phyloP scores from a whole-genome alignment of 2,888 invertebrate genomes.

The Merodon equestris region DNA sequence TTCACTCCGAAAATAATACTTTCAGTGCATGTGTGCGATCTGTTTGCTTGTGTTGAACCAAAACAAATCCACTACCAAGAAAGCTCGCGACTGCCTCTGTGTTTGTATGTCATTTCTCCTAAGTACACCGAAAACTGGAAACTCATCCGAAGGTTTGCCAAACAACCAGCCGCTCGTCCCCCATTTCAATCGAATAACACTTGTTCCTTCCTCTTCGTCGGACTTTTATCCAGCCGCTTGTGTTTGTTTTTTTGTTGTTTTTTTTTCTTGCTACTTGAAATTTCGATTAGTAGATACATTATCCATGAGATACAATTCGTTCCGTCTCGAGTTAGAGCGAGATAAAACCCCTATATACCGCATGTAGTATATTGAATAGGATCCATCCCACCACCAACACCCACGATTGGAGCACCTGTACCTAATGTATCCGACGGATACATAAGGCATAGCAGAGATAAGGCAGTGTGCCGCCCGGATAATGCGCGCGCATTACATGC shows the following conservation, averaged over 20 bases:
- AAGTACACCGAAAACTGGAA: conserved; percentile 14
- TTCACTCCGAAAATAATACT: conserved; percentile 33
- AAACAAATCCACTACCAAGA: conserved; percentile 74
- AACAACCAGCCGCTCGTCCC: conserved; percentile 29
- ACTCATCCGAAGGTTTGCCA: conserved; percentile 33
- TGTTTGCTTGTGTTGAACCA: conserved; percentile 71
- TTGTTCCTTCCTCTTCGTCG: conserved; percentile 15
- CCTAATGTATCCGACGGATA: conserved; percentile 46
- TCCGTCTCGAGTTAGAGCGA: conserved; percentile 47
- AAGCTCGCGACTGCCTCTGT: conserved; percentile 42
- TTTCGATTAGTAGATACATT: conserved; percentile 59
- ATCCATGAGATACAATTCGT: conserved; percentile 45
- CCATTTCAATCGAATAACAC: conserved; percentile 30
- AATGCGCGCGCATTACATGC: conserved; percentile 79
- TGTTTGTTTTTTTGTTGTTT: conserved; percentile 18
- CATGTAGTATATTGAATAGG: conserved; percentile 11
- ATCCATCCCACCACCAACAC: conserved; percentile 61
- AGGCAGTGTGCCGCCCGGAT: conserved; percentile 75
- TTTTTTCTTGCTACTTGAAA: background rate
- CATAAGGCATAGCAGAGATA: conserved; percentile 70
- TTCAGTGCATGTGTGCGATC: conserved; percentile 49
- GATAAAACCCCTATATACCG: conserved; percentile 49
- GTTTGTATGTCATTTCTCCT: conserved; percentile 41
- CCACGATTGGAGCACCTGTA: conserved; percentile 67
- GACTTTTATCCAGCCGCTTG: conserved; percentile 21